Evolutionary conservation across 2,888 invertebrate genomes (phyloP).

Genomic region (Stratiomys singularior): DNA sequence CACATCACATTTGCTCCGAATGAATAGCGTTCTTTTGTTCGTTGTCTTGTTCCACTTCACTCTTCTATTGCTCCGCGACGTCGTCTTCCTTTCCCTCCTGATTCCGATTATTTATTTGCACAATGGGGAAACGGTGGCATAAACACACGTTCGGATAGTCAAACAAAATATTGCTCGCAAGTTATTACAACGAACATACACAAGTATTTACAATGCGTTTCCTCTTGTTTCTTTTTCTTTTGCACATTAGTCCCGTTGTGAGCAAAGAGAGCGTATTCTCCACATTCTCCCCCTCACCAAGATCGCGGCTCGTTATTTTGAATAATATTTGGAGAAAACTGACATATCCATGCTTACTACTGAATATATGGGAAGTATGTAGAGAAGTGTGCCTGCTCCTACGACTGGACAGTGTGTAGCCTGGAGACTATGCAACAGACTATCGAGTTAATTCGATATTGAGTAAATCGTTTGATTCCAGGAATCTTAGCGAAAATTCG

Average conservation of each 20-base stretch:
- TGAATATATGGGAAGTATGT: constrained; percentile 28
- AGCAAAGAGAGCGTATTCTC: neutral
- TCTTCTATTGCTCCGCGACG: neutral
- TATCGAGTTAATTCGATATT: too few species aligned
- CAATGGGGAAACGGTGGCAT: neutral
- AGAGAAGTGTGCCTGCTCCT: constrained; percentile 9
- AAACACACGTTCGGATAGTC: neutral
- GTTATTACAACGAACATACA: neutral
- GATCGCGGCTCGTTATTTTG: constrained; percentile 29
- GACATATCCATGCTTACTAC: constrained; percentile 51
- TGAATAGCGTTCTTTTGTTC: neutral
- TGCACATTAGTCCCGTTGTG: neutral
- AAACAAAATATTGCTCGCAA: constrained; percentile 7
- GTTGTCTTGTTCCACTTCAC: neutral
- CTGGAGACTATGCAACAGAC: too few species aligned
- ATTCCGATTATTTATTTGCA: neutral
- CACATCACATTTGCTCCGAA: constrained; percentile 27
- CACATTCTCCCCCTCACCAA: constrained; percentile 19
- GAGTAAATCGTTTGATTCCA: too few species aligned
- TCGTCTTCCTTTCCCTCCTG: neutral
- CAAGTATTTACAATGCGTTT: neutral
- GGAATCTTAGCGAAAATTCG: too few species aligned
- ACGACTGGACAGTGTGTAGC: too few species aligned
- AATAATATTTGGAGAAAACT: constrained; percentile 39
- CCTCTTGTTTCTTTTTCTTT: neutral